Percentiles rank a stretch among this genome's conserved stretches.
phyloP scores from a whole-genome alignment of 1,140 invertebrate genomes.

The Psilanteris sp. region DNA sequence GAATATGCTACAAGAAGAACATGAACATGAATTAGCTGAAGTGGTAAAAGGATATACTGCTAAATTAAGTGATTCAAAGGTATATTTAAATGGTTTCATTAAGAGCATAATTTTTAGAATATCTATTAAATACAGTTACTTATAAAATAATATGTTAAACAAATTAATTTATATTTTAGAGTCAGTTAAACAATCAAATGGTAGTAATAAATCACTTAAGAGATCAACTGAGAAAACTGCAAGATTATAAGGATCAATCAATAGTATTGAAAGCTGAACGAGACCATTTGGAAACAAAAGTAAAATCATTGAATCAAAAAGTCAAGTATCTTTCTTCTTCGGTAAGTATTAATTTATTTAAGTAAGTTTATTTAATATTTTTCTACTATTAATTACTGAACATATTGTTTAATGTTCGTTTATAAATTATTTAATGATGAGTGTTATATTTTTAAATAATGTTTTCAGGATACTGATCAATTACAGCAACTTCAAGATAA shows the following conservation, averaged over 20 bases:
- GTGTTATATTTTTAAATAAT: no score
- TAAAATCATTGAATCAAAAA: constrained; percentile 77
- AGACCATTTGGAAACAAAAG: constrained; percentile 81
- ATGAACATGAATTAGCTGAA: constrained; percentile 85
- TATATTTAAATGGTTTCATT: no score
- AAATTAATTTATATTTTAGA: no score
- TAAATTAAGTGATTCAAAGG: constrained; percentile 76
- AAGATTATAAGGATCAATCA: constrained; percentile 81
- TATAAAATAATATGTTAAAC: no score
- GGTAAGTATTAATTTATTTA: constrained; percentile 63
- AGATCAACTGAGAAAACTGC: constrained; percentile 78
- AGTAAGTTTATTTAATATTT: not conserved
- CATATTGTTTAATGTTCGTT: no score
- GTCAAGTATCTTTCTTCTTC: constrained; percentile 76
- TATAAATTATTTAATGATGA: no score
- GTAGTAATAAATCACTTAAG: constrained; percentile 81
- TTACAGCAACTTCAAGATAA: constrained; percentile 77
- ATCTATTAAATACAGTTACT: no score
- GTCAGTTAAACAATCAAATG: constrained; percentile 80
- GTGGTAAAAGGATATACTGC: constrained; percentile 77
- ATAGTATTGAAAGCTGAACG: constrained; percentile 81
- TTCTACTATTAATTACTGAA: not conserved
- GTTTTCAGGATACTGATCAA: constrained; percentile 74
- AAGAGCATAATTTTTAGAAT: no score
- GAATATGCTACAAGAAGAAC: constrained; percentile 87